These are phyloP conservation scores for Sweltsa coloradensis DNA, from an alignment of 1,140 invertebrate genomes.

Conservation along the genomic window DNA sequence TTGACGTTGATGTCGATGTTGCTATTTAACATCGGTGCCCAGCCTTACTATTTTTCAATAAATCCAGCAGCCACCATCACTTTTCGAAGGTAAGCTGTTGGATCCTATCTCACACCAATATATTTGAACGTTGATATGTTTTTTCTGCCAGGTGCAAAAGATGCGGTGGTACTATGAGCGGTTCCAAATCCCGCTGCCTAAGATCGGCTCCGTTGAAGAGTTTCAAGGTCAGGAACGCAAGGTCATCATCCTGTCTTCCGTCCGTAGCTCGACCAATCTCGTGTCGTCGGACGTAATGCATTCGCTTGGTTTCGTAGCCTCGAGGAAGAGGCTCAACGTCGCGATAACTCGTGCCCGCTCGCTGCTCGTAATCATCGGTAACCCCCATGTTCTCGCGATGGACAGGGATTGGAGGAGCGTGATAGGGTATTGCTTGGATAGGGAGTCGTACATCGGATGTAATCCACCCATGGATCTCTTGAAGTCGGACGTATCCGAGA, in stretches of 20 bases:
- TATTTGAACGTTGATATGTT: no score
- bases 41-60: no score
- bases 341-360: conserved; percentile 70
- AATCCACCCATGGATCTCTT: no score
- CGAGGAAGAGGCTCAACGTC: conserved; percentile 72
- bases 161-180: conserved; percentile 52
- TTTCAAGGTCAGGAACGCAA: conserved; percentile 89
- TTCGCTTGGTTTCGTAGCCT: conserved; percentile 61
- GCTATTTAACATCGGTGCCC: no score
- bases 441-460: conserved; percentile 4
- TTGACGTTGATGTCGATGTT: no score
- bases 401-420: conserved; percentile 61
- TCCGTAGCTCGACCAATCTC: conserved; percentile 46
- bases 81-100: no score
- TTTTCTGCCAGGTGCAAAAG: conserved; percentile 50
- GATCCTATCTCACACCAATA: no score
- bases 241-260: conserved; percentile 77
- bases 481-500: no score
- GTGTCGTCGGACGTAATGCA: conserved; percentile 39
- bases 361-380: conserved; percentile 68
- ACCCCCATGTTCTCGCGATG: conserved; percentile 56
- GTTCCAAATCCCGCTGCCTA: conserved; percentile 51
- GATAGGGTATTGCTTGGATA: conserved; percentile 39
- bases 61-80: no score
- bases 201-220: conserved; percentile 89